Evolutionary conservation across 2,888 invertebrate genomes (phyloP).

Genomic region (Galerucella calmariensis): DNA sequence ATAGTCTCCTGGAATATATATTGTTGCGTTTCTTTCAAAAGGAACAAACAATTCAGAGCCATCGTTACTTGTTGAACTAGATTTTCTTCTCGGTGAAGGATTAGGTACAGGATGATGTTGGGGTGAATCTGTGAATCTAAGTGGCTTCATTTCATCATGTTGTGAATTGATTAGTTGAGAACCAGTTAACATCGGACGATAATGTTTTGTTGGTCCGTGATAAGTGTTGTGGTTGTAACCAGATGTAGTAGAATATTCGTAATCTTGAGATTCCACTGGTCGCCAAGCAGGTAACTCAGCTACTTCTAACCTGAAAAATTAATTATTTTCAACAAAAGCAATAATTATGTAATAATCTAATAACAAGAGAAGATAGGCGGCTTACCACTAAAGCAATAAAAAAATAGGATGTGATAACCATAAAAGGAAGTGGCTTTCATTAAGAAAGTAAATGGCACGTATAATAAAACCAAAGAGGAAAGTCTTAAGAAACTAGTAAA

Average conservation of each 20-base stretch:
- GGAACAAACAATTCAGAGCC: constrained; percentile 70
- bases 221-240: constrained; percentile 87
- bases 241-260: constrained; percentile 70
- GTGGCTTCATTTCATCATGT: constrained; percentile 72
- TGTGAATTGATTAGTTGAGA: constrained; percentile 67
- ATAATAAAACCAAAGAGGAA: too few species aligned
- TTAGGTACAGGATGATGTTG: constrained; percentile 71
- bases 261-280: constrained; percentile 64
- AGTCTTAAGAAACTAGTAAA: too few species aligned
- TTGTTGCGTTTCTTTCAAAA: constrained; percentile 66
- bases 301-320: constrained; percentile 55
- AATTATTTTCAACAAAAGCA: not conserved
- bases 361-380: too few species aligned
- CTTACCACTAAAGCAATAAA: too few species aligned
- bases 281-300: constrained; percentile 62
- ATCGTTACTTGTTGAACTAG: constrained; percentile 77
- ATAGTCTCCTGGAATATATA: constrained; percentile 65
- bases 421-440: too few species aligned
- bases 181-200: constrained; percentile 72
- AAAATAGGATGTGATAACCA: too few species aligned
- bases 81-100: constrained; percentile 77
- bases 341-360: too few species aligned
- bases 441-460: too few species aligned
- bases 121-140: constrained; percentile 81
- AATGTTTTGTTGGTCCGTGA: constrained; percentile 85